Evolutionary conservation across 2,888 invertebrate species (phyloP).

Genomic region (Pristionchus arcanus): DNA sequence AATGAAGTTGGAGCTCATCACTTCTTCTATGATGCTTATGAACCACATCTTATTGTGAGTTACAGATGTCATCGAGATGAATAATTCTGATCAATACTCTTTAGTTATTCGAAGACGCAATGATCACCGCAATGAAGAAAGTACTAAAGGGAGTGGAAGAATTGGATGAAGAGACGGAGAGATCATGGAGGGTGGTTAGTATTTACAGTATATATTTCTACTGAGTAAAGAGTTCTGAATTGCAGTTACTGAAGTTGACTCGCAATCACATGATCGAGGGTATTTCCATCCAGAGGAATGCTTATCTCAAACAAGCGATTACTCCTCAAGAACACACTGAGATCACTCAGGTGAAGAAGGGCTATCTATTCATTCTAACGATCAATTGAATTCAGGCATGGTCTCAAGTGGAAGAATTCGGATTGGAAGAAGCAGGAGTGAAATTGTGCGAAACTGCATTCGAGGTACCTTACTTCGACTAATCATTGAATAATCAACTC

Average conservation of each 20-base stretch:
- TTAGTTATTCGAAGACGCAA: conserved; percentile 60
- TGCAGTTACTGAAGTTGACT: conserved; percentile 69
- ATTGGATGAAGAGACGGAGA: conserved; percentile 70
- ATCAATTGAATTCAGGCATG: conserved; percentile 57
- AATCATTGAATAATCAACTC: not conserved
- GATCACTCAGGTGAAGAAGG: not conserved
- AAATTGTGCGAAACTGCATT: conserved; percentile 68
- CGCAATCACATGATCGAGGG: conserved; percentile 72
- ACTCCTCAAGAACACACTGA: conserved; percentile 60
- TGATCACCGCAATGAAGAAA: conserved; percentile 45
- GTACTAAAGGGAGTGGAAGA: conserved; percentile 64
- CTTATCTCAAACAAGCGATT: conserved; percentile 73
- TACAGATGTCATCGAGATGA: conserved; percentile 15
- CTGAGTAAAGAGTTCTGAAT: too few relatives aligned
- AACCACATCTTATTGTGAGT: conserved; percentile 74
- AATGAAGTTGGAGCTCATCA: conserved; percentile 77
- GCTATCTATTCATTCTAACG: not conserved
- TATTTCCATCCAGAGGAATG: conserved; percentile 70
- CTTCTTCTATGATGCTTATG: conserved; percentile 77
- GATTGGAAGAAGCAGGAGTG: conserved; percentile 68
- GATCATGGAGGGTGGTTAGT: conserved; percentile 71
- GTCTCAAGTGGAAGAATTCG: conserved; percentile 65
- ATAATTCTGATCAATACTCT: not conserved
- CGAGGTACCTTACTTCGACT: conserved; percentile 54
- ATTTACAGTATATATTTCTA: too few relatives aligned